Evolutionary conservation across 2,113 vertebrate species (phyloP), one percentile per base, ranked within the genome.

Genomic region (Dicaeum eximium): DNA sequence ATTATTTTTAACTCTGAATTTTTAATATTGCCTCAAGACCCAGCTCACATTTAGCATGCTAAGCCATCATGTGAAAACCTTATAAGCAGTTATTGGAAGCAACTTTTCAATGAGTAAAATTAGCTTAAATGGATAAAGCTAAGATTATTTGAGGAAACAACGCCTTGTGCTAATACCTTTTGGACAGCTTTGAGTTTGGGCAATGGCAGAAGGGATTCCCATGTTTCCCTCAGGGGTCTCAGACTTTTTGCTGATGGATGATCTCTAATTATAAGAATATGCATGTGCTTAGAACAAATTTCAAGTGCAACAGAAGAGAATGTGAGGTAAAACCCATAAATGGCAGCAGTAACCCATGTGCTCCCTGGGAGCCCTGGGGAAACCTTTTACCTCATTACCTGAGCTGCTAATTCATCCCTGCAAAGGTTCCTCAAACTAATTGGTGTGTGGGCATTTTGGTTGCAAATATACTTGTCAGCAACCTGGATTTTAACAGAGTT

Each of bases 121-220:
- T 38, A 40, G 17, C 8, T 48, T 64, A 73, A 89, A 31, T 20
- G 47, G 69, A 23, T 30, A 70, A 37, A n/a, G n/a, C 6, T 42
- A 65, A 18, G 31, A 40, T 4, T 23, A 20, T 53, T 71, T 83
- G 13, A 61, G 13, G 45, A 53, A 44, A 91, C 4, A 91, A 40
- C 1, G 3, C 4, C 4, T 16, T 20, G 7, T 38, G 11, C 7
- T 69, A 8, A 4, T 20, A 72, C 10, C 2, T 66, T 51, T 45
- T 30, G 4, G 12, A 51, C 30, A 64, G 11, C 9, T 90, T 83
- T 74, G 35, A 37, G 4, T 33, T 38, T 61, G 51, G 44, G 21
- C 25, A 75, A 10, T 1, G 4, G 18, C 16, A 62, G 20, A 73
- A 75, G 13, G n/a, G 10, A 72, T 80, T 92, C 33, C 5, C 4